phyloP scores from a whole-genome alignment of 2,888 invertebrate species.

The Chirona hameri region DNA sequence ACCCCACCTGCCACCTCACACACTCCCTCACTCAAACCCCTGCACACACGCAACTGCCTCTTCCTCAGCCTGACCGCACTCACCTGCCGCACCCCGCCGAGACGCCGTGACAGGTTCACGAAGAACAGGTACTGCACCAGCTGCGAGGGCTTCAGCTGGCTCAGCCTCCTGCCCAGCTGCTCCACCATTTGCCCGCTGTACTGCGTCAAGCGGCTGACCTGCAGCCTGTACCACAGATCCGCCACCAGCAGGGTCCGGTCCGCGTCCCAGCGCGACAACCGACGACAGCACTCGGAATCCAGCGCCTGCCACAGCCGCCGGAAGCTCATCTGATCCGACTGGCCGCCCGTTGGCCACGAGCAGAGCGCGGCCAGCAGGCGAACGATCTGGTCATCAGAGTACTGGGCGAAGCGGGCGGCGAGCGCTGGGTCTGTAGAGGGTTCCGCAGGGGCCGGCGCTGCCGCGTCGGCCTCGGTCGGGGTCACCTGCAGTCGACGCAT shows the following conservation, averaged over 20 bases:
- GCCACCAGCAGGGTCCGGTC: constrained; percentile 57
- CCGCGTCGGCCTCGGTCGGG: neutral
- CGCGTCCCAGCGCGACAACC: constrained; percentile 53
- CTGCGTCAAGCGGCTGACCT: constrained; percentile 55
- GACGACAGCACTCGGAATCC: constrained; percentile 60
- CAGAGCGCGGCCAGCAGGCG: constrained; percentile 36
- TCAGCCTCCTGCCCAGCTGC: constrained; percentile 56
- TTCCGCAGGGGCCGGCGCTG: neutral
- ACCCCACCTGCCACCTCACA: no score
- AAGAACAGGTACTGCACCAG: constrained; percentile 65
- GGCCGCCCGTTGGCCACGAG: constrained; percentile 51
- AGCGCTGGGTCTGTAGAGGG: neutral
- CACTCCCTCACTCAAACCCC: no score
- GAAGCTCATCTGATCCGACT: constrained; percentile 57
- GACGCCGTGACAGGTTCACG: constrained; percentile 57
- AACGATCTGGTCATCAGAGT: constrained; percentile 36
- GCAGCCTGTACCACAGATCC: constrained; percentile 62
- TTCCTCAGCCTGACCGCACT: constrained; percentile 48
- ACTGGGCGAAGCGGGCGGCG: neutral
- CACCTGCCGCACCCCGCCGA: constrained; percentile 54
- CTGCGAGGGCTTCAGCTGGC: constrained; percentile 58
- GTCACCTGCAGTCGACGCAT: neutral
- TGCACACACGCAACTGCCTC: no score
- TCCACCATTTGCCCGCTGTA: constrained; percentile 56
- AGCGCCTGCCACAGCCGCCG: constrained; percentile 63